A percentile compares a stretch with the other conserved stretches of the same genome.
phyloP scores from a whole-genome alignment of 2,888 invertebrate species.

The Norana najaformis region DNA sequence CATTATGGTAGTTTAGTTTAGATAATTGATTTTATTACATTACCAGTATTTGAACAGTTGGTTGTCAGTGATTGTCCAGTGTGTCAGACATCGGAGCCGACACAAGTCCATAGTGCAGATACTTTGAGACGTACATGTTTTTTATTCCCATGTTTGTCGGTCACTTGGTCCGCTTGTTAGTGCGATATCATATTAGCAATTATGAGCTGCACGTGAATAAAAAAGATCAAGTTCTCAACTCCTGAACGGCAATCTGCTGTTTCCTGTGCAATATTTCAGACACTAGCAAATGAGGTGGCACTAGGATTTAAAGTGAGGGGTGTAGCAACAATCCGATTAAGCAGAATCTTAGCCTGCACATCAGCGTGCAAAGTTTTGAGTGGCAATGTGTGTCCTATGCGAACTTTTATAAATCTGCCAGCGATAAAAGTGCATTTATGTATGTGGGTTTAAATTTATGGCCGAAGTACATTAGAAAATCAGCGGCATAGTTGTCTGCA shows the following conservation, averaged over 20 bases:
- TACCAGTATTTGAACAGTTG: neutral
- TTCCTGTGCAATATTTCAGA: neutral
- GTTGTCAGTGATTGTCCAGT: neutral
- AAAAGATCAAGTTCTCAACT: neutral
- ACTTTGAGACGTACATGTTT: neutral
- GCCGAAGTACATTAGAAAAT: neutral
- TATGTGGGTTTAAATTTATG: neutral
- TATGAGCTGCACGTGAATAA: neutral
- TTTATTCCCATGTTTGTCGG: neutral
- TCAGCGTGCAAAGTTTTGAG: neutral
- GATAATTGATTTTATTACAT: neutral
- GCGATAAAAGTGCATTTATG: neutral
- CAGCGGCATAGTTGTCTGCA: neutral
- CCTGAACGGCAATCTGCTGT: neutral
- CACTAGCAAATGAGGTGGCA: neutral
- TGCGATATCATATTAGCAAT: neutral
- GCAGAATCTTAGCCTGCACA: neutral
- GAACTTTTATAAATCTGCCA: neutral
- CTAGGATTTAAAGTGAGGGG: neutral
- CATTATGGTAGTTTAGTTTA: neutral
- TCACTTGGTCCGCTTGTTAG: neutral
- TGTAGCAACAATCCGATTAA: neutral
- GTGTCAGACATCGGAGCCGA: neutral
- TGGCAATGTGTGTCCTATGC: neutral
- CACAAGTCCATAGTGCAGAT: neutral